A percentile compares a stretch with the other conserved stretches of the same genome.
Conservation (phyloP, 2,113 vertebrate genomes). For the Lamprotornis superbus region DNA sequence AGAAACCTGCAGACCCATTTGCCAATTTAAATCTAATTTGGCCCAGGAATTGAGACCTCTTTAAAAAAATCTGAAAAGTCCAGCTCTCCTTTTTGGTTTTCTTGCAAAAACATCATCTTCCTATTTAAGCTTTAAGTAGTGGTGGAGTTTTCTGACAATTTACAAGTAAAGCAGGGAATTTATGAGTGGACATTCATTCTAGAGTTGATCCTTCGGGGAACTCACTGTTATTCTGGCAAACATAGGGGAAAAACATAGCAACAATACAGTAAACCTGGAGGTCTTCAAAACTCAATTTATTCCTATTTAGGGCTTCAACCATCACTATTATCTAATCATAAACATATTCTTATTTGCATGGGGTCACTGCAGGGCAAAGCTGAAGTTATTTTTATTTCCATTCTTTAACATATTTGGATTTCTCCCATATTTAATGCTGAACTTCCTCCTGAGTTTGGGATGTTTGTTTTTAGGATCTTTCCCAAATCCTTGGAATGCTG, state of each 20-base stretch:
- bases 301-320: neutral
- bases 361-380: neutral
- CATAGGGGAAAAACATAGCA: neutral
- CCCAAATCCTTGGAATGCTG: neutral
- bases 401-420: conserved; percentile 20
- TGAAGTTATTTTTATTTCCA: conserved; percentile 9
- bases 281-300: neutral
- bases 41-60: neutral
- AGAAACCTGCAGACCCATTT: neutral
- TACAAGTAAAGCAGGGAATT: neutral
- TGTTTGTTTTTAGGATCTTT: conserved; percentile 33
- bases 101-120: neutral
- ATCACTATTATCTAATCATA: neutral
- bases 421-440: neutral
- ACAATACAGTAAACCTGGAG: neutral
- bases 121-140: neutral
- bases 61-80: neutral
- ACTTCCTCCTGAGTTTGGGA: conserved; percentile 22
- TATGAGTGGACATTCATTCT: neutral
- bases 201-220: neutral
- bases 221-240: neutral
- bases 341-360: neutral
- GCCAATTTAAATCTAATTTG: neutral
- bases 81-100: neutral
- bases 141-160: neutral